Evolutionary conservation across 2,797 vertebrate species (phyloP), one percentile per base, ranked within the genome.

Genomic region (Trachops cirrhosus): DNA sequence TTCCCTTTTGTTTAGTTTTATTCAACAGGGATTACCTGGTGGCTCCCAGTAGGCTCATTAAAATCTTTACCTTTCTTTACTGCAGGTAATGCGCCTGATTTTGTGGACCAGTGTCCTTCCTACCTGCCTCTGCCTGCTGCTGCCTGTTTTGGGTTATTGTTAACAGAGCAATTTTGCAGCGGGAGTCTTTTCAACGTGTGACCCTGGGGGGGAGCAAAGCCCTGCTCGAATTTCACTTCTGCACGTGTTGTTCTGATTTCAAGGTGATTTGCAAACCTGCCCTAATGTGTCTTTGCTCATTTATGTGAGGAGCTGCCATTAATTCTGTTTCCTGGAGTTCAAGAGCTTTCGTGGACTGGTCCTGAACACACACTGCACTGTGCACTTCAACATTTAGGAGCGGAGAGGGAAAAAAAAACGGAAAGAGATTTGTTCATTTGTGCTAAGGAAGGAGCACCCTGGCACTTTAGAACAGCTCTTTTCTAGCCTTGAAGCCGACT

Each of bases 11-110:
- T 97, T 97, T 95, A 93, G 97, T 87, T 98, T 75, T 95, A 93
- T 93, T 97, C 96, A 97, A 75, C 80, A 44, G 34, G 93, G 86
- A 96, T 97, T 96, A 93, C 89, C 71, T 71, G 96, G 96, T 96
- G 80, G 75, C 26, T 97, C 93, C 86, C 44, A 21, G 62, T 92
- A 96, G 95, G 64, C 32, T 64, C 54, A 90, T 97, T 94, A 87
- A 96, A 95, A 96, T 77, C 86, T 86, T 96, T 70, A 95, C 39
- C 80, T 97, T 96, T 77, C 62, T 57, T 89, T 71, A 21, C 50
- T 68, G 37, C 46, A 94, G 94, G 48, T 91, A 96, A 95, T 90
- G 96, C 71, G 89, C 77, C 84, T 96, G n/a, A 74, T 97, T 96
- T 94, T 92, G 68, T 89, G 48, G 95, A 75, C 78, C 79, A 78